These are phyloP conservation scores for Atherinosoma microstoma DNA, from an alignment of 2,797 vertebrate genomes.

Conservation along the genomic window DNA sequence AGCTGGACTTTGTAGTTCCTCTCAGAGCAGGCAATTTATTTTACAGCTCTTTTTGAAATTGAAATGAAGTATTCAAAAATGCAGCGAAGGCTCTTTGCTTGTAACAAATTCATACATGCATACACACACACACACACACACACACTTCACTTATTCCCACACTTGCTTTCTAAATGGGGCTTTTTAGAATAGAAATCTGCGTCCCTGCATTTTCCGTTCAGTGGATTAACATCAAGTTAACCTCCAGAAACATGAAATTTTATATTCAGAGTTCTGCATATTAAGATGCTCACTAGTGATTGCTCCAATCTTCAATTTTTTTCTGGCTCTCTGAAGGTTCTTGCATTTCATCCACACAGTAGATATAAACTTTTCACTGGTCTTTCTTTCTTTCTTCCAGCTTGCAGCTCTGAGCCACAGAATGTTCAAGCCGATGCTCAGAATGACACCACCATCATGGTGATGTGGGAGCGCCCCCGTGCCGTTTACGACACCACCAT, in stretches of 20 bases:
- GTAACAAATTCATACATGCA: conserved; percentile 38
- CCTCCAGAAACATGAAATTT: conserved; percentile 9
- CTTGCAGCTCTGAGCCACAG: conserved; percentile 94
- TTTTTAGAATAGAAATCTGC: conserved; percentile 17
- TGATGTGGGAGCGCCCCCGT: conserved; percentile 94
- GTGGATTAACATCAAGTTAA: conserved; percentile 22
- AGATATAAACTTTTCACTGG: not conserved
- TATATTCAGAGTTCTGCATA: not conserved
- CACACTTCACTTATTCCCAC: conserved; percentile 13
- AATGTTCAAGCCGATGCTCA: conserved; percentile 93
- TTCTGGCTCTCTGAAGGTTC: not conserved
- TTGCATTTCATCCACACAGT: not conserved
- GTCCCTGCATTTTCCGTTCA: conserved; percentile 11
- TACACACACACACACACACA: not conserved
- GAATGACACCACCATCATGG: conserved; percentile 94
- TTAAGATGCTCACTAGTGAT: not conserved
- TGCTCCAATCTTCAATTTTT: not conserved
- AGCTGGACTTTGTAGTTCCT: conserved; percentile 66
- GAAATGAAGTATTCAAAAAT: conserved; percentile 71
- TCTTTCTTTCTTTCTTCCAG: conserved; percentile 67
- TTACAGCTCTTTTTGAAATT: conserved; percentile 72
- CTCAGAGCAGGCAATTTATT: conserved; percentile 59
- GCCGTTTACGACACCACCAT: conserved; percentile 93
- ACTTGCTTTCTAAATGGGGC: not conserved
- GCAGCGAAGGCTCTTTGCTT: conserved; percentile 46